Base-by-base conservation (phyloP, 2,113 vertebrate species). In the Platichthys stellatus region DNA sequence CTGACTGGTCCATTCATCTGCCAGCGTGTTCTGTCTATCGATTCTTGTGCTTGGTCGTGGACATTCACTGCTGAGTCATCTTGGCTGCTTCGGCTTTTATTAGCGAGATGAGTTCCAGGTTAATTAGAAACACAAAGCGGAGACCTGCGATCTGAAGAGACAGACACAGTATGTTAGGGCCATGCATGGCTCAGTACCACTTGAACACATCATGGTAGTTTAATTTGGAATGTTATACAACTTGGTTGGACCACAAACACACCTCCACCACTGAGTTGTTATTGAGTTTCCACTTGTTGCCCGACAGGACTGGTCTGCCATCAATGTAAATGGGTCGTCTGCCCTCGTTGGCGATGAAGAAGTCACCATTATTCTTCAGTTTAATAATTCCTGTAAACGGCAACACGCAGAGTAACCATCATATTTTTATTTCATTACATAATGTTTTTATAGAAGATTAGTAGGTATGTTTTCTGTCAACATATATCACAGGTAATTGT, bases 191-290 rank as follows among this genome's bases (percentile, higher is more conserved):
- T 13, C 12, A 13, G 35, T 38, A 38, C 35, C 40, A 68, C 5
- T 77, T 26, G 74, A 65, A 61, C 20, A 56, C 10, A 61, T 28
- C 2, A 67, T 5, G 14, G 20, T 9, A 1, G 1, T 60, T 71
- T 8, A 11, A 31, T 72, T 10, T 72, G 12, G 57, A n/a, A 51
- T 54, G 6, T 15, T 61, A 7, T 14, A 10, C 51, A 3, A 21
- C 18, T n/a, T 9, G 6, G 35, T 51, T 51, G 47, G 17, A 51
- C 12, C 17, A 26, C 24, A 20, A 84, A 93, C 88, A 47, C 51
- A 97, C 97, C 95, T 99, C 97, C 76, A 99, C 96, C 62, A 98
- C 97, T 0, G 97, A 97, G 90, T 99, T 99, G 92, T 98, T 98
- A 92, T 96, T 99, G 56, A 99, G 95, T 77, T 97, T 97, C 97